These are phyloP conservation scores for Oscheius onirici DNA, from an alignment of 2,888 invertebrate species.

Conservation along the genomic window DNA sequence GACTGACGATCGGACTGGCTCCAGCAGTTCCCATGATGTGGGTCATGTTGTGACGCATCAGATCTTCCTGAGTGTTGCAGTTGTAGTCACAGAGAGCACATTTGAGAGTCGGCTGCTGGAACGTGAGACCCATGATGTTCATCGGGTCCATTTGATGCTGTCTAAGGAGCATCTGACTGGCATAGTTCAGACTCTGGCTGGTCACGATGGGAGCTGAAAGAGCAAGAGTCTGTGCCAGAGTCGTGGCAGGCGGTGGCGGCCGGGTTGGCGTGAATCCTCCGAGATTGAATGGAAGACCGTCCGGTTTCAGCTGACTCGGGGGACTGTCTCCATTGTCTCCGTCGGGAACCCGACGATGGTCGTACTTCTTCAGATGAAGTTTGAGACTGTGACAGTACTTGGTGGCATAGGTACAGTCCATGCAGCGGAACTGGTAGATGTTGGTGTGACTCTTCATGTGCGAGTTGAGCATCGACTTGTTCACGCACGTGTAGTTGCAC, in stretches of 20 bases:
- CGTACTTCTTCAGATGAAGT: conserved; percentile 89
- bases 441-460: conserved; percentile 91
- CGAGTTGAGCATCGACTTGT: conserved; percentile 97
- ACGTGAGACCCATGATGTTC: conserved; percentile 25
- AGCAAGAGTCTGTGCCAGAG: conserved; percentile 39
- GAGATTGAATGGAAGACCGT: conserved; percentile 11
- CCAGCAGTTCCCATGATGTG: conserved; percentile 45
- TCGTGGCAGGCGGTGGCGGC: conserved; percentile 30
- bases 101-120: conserved; percentile 36
- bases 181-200: conserved; percentile 47
- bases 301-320: conserved; percentile 5
- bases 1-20: conserved; percentile 24
- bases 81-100: conserved; percentile 54
- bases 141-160: conserved; percentile 44
- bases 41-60: conserved; percentile 60
- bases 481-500: conserved; percentile 80
- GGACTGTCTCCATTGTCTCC: conserved; percentile 81
- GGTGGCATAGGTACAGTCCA: conserved; percentile 92
- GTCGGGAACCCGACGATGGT: conserved; percentile 85
- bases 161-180: conserved; percentile 50
- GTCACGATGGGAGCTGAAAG: conserved; percentile 44
- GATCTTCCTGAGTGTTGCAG: conserved; percentile 51
- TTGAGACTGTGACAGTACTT: conserved; percentile 98
- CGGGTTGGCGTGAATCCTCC: conserved; percentile 17
- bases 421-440: conserved; percentile 80